A percentile compares a stretch with the other conserved stretches of the same genome.
These are phyloP conservation scores for Mayetiola destructor DNA, from an alignment of 2,888 invertebrate species.

Conservation along the genomic window DNA sequence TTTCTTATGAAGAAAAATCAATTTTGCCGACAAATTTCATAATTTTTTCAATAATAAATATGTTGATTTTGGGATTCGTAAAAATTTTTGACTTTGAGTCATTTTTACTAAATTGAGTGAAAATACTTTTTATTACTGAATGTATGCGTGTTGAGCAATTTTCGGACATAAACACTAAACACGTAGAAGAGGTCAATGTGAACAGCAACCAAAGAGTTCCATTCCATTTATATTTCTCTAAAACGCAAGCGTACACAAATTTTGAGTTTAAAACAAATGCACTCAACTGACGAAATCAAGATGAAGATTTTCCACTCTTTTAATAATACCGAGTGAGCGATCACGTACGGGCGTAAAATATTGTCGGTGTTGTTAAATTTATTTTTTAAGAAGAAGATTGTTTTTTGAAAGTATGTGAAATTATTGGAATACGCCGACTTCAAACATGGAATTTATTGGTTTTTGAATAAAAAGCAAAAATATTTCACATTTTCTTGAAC, in stretches of 20 bases:
- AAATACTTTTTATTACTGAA: neutral
- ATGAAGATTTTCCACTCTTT: neutral
- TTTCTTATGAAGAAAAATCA: no score
- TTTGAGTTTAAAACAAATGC: neutral
- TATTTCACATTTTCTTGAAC: no score
- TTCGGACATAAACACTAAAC: neutral
- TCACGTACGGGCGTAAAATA: slow-evolving; percentile 10
- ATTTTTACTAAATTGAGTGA: neutral
- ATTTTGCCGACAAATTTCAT: neutral
- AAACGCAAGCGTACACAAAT: slow-evolving; percentile 5
- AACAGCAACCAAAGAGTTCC: neutral
- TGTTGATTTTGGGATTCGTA: no score
- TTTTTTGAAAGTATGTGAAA: no score
- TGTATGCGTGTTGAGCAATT: neutral
- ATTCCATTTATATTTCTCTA: neutral
- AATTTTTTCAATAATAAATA: neutral
- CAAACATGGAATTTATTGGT: no score
- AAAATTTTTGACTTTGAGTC: neutral
- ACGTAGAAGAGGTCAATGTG: neutral
- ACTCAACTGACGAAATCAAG: neutral
- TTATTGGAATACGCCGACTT: no score
- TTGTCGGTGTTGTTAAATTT: slow-evolving; percentile 6
- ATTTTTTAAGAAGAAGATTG: neutral
- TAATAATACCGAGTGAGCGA: slow-evolving; percentile 8
- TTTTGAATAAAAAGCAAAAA: no score